Evolutionary conservation across 1,140 invertebrate species (phyloP).

Genomic region (Orchesella cincta): DNA sequence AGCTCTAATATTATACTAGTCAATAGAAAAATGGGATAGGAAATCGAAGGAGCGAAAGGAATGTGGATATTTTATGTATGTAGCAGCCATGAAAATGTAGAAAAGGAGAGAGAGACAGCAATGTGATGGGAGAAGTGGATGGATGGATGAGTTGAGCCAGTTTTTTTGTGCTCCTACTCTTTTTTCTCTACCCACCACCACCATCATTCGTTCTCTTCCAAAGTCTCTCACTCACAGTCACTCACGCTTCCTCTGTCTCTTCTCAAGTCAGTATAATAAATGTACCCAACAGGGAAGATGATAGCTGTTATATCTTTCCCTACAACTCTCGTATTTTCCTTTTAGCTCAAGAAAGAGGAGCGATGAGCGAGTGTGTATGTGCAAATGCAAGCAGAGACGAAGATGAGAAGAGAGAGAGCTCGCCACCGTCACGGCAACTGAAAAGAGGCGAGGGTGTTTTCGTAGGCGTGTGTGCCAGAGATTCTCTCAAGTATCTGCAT

Average conservation of each 20-base stretch:
- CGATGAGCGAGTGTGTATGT: background rate
- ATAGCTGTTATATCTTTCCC: conserved; percentile 12
- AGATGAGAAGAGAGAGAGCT: background rate
- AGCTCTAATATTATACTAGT: background rate
- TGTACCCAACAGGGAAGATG: conserved; percentile 25
- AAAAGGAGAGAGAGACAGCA: conserved; percentile 30
- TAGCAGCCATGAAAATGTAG: background rate
- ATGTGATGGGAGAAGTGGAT: conserved; percentile 5
- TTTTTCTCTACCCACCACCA: background rate
- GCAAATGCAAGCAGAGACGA: background rate
- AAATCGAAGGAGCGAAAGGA: background rate
- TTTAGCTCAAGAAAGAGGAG: background rate
- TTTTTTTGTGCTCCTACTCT: background rate
- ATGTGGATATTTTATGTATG: background rate
- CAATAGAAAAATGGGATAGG: background rate
- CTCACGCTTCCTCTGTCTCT: conserved; percentile 26
- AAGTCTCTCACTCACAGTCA: conserved; percentile 18
- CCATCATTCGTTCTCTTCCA: background rate
- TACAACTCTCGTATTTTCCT: background rate
- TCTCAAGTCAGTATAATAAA: conserved; percentile 22
- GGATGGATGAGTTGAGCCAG: background rate
- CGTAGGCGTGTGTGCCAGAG: background rate
- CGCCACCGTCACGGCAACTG: background rate
- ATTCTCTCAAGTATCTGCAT: background rate
- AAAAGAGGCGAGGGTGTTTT: background rate